Percentiles rank a stretch among this genome's conserved stretches.
These are phyloP conservation scores for Varecia variegata DNA, from an alignment of 2,797 vertebrate genomes.

Conservation along the genomic window DNA sequence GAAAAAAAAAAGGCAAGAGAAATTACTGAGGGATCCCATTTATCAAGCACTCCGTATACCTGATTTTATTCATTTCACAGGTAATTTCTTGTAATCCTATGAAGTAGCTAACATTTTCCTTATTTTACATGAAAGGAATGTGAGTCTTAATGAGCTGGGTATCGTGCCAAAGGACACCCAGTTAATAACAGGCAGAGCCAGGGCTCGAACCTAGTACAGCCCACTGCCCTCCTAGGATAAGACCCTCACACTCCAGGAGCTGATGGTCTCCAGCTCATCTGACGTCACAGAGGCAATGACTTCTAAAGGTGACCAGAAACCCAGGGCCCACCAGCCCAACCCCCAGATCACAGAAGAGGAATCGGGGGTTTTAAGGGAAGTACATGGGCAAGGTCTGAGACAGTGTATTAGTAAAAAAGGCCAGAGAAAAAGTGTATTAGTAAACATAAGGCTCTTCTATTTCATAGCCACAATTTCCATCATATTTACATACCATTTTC, in stretches of 20 bases:
- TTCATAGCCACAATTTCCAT: not conserved
- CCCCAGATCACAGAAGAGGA: not conserved
- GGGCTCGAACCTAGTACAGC: fast-evolving
- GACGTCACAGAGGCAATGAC: not conserved
- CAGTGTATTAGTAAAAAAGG: not conserved
- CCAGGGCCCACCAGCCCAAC: not conserved
- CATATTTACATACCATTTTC: not conserved
- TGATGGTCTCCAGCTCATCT: not conserved
- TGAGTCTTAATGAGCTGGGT: not conserved
- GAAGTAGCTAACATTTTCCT: not conserved
- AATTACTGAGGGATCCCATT: not conserved
- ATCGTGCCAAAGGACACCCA: not conserved
- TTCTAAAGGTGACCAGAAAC: not conserved
- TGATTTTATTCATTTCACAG: not conserved
- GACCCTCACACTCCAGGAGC: not conserved
- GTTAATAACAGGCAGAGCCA: not conserved
- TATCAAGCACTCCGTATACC: not conserved
- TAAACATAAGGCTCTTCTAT: not conserved
- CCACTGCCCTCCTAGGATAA: not conserved
- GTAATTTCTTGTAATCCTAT: not conserved
- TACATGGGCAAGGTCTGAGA: not conserved
- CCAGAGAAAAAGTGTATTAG: not conserved
- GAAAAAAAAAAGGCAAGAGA: not conserved
- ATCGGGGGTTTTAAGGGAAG: not conserved
- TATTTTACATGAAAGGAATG: not conserved